Conservation (phyloP, 2,797 vertebrate genomes). For the Ceryle rudis region DNA sequence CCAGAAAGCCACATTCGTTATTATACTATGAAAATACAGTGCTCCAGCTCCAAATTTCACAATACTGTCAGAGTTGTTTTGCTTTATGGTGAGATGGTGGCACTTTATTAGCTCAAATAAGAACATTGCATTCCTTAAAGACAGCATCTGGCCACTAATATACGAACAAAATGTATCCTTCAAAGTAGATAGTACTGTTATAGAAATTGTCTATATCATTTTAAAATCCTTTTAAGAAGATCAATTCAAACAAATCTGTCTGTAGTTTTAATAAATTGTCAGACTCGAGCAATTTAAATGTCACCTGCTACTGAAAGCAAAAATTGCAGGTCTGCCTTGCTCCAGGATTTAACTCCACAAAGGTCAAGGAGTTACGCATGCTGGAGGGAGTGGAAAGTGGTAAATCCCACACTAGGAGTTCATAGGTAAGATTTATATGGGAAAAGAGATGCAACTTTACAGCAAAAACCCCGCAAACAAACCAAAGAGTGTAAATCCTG, state of each 20-base stretch:
- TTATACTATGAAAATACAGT: slow-evolving; percentile 79
- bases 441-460: slow-evolving; percentile 58
- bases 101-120: slow-evolving; percentile 61
- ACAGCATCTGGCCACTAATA: slow-evolving; percentile 76
- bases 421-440: slow-evolving; percentile 15
- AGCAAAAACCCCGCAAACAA: slow-evolving; percentile 58
- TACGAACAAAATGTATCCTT: slow-evolving; percentile 20
- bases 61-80: slow-evolving; percentile 35
- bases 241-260: slow-evolving; percentile 56
- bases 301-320: slow-evolving; percentile 41
- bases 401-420: not conserved
- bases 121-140: slow-evolving; percentile 80
- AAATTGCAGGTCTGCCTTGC: slow-evolving; percentile 22
- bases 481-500: slow-evolving; percentile 65
- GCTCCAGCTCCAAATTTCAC: slow-evolving; percentile 80
- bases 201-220: not conserved
- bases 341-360: slow-evolving; percentile 67
- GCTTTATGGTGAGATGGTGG: slow-evolving; percentile 47
- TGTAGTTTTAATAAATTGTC: slow-evolving; percentile 38
- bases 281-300: slow-evolving; percentile 10
- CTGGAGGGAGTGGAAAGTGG: slow-evolving; percentile 43
- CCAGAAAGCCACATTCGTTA: slow-evolving; percentile 79
- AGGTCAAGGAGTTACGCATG: slow-evolving; percentile 42
- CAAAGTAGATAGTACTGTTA: not conserved
- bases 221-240: slow-evolving; percentile 3